Percentiles rank a stretch among this genome's conserved stretches.
Conservation (phyloP, 2,888 invertebrate genomes). For the Platycheirus albimanus region DNA sequence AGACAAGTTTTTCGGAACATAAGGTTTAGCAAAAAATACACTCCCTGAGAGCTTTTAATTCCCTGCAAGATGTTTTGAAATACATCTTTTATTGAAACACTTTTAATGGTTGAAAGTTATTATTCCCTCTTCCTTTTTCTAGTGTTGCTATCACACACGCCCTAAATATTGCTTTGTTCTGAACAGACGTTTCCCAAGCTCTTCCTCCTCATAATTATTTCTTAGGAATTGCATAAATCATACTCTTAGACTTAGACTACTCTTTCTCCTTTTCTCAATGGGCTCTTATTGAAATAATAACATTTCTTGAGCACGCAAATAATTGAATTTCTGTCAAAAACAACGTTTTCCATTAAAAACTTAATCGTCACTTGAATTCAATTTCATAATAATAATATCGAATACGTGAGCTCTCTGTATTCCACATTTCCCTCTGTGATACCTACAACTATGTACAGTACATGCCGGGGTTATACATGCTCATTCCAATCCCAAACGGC, state of each 20-base stretch:
- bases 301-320: slow-evolving; percentile 58
- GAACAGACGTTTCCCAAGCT: too few species aligned
- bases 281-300: slow-evolving; percentile 39
- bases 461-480: not conserved
- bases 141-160: too few species aligned
- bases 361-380: slow-evolving; percentile 66
- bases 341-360: slow-evolving; percentile 72
- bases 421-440: not conserved
- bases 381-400: slow-evolving; percentile 43
- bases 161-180: too few species aligned
- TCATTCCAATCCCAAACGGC: not conserved
- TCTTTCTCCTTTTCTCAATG: not conserved
- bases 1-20: too few species aligned
- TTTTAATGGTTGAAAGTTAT: too few species aligned
- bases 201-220: too few species aligned
- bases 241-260: not conserved
- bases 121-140: too few species aligned
- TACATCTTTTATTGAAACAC: too few species aligned
- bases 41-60: too few species aligned
- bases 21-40: too few species aligned
- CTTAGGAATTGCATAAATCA: too few species aligned
- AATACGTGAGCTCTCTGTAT: slow-evolving; percentile 16
- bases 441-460: not conserved
- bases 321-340: slow-evolving; percentile 72
- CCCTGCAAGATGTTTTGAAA: too few species aligned